phyloP scores from a whole-genome alignment of 2,113 vertebrate genomes.

The Pseudolaguvia tuberculata region DNA sequence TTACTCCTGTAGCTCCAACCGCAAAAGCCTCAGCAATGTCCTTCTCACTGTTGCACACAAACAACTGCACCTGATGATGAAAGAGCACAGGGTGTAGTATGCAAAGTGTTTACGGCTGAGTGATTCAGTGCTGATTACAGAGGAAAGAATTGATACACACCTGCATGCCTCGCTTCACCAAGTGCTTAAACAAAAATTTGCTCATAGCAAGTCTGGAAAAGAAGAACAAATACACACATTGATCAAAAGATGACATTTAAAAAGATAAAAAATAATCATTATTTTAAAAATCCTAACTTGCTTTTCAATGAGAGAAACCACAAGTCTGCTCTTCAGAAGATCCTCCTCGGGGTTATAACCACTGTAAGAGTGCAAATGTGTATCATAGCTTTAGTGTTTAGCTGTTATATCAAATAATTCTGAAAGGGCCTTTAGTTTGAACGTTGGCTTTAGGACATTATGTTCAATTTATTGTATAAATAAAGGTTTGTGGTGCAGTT shows the following conservation, averaged over 20 bases:
- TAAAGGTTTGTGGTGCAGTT: too few relatives aligned
- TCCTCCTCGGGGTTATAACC: constrained; percentile 60
- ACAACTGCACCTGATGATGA: constrained; percentile 74
- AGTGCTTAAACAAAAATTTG: constrained; percentile 75
- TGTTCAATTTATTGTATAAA: too few relatives aligned
- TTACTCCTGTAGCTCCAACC: constrained; percentile 76
- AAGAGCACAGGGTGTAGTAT: too few relatives aligned
- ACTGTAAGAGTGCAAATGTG: constrained; percentile 50
- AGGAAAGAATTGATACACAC: constrained; percentile 54
- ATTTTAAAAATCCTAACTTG: constrained; percentile 36
- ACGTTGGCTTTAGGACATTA: too few relatives aligned
- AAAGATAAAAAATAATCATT: background rate
- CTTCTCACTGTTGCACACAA: constrained; percentile 79
- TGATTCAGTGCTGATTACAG: constrained; percentile 6
- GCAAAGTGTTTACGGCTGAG: too few relatives aligned
- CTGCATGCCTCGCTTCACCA: constrained; percentile 78
- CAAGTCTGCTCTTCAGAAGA: constrained; percentile 54
- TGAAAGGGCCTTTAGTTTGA: too few relatives aligned
- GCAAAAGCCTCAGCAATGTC: constrained; percentile 76
- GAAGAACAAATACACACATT: background rate
- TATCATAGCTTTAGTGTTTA: too few relatives aligned
- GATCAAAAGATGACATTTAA: background rate
- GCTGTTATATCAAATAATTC: too few relatives aligned
- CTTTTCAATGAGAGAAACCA: constrained; percentile 63
- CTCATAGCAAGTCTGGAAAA: constrained; percentile 75